These are phyloP conservation scores for Siniperca chuatsi DNA, from an alignment of 2,113 vertebrate species.

Conservation along the genomic window DNA sequence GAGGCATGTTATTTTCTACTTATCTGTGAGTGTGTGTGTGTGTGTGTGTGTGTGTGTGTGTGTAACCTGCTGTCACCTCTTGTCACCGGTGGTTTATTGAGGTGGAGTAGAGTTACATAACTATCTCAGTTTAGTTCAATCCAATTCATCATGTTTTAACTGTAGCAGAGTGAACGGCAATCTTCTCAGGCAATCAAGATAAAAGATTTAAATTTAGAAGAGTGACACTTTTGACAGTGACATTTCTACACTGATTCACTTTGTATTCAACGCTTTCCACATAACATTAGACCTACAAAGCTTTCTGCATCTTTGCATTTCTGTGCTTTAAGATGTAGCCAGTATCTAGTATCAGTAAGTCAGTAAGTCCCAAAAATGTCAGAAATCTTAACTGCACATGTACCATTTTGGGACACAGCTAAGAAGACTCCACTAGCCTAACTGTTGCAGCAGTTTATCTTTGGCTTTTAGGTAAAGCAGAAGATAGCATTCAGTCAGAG, in stretches of 20 bases:
- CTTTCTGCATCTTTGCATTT: background rate
- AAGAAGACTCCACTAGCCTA: background rate
- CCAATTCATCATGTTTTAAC: slow-evolving; percentile 26
- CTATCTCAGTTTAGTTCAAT: slow-evolving; percentile 48
- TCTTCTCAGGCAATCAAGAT: slow-evolving; percentile 41
- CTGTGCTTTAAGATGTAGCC: background rate
- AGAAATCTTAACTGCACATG: background rate
- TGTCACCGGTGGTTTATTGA: slow-evolving; percentile 6
- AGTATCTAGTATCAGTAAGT: background rate
- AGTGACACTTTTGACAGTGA: slow-evolving; percentile 25
- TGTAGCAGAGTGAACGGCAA: slow-evolving; percentile 31
- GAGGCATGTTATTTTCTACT: background rate
- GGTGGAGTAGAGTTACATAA: slow-evolving; percentile 33
- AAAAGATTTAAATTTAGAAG: slow-evolving; percentile 43
- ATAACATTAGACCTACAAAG: background rate
- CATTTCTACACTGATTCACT: slow-evolving; percentile 21
- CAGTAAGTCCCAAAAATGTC: background rate
- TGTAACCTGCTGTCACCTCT: slow-evolving; percentile 31
- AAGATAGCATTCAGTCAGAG: background rate
- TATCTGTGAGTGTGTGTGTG: slow-evolving; percentile 1
- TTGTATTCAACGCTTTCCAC: slow-evolving; percentile 6
- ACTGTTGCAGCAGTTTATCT: background rate
- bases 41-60: slow-evolving; percentile 12
- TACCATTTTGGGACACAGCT: background rate
- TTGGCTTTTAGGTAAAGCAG: background rate